These are phyloP conservation scores for Myodes glareolus DNA, from an alignment of 2,113 vertebrate genomes.

Conservation along the genomic window DNA sequence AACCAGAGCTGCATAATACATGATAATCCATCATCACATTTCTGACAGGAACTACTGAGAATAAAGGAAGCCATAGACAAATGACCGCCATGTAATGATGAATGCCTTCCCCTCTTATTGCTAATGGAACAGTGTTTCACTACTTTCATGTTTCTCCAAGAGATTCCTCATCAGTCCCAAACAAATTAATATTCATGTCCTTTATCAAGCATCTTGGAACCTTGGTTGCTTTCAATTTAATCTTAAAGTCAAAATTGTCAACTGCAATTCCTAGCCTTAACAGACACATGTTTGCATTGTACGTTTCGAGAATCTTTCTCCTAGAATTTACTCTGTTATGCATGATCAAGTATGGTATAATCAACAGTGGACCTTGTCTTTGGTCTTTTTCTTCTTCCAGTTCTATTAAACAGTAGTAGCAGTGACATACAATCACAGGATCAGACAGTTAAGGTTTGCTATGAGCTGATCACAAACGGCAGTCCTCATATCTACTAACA, in stretches of 20 bases:
- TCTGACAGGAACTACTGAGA: background rate
- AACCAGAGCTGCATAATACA: background rate
- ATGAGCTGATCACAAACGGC: background rate
- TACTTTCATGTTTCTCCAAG: background rate
- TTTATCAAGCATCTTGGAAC: background rate
- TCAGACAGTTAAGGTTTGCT: background rate
- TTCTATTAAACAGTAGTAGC: background rate
- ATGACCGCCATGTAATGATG: background rate
- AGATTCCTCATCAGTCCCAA: background rate
- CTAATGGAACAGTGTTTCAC: background rate
- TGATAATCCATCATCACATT: background rate
- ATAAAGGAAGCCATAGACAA: background rate
- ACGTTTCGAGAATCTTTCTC: background rate
- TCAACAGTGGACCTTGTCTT: background rate
- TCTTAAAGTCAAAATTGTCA: background rate
- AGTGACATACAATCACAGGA: background rate
- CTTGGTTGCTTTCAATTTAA: slow-evolving; percentile 1
- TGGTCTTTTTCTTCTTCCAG: background rate
- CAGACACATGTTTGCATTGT: background rate
- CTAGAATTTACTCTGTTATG: background rate
- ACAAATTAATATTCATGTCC: background rate
- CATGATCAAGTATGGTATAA: background rate
- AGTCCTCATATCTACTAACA: background rate
- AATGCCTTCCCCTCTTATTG: background rate
- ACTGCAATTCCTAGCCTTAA: background rate